A percentile compares a stretch with the other conserved stretches of the same genome.
Conservation (phyloP, 2,113 vertebrate species). For the Carollia perspicillata region DNA sequence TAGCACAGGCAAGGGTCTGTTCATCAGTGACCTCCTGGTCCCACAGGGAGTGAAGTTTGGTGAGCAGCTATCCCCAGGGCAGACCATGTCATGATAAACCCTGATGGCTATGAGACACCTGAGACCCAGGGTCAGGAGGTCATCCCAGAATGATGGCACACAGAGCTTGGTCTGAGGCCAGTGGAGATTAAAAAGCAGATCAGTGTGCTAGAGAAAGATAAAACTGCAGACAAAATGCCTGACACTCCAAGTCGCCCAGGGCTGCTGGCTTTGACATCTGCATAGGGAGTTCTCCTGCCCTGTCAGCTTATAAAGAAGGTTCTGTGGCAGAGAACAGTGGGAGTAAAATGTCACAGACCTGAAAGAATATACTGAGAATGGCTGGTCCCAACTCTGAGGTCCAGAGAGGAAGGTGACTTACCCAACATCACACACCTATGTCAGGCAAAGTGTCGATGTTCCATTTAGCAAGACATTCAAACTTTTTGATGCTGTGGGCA, state of each 20-base stretch:
- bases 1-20: neutral
- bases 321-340: neutral
- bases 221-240: fast-evolving
- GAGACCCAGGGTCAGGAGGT: neutral
- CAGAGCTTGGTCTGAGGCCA: neutral
- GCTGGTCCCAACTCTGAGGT: neutral
- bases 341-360: neutral
- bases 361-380: neutral
- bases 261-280: neutral
- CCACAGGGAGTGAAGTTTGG: neutral
- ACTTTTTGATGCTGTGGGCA: fast-evolving
- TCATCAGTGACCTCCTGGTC: neutral
- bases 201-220: neutral
- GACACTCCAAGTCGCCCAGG: neutral
- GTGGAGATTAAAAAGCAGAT: neutral
- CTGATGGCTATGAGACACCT: neutral
- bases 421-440: fast-evolving
- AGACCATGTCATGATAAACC: neutral
- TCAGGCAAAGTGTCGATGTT: neutral
- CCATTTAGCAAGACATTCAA: fast-evolving
- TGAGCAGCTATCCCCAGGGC: neutral
- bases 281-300: neutral
- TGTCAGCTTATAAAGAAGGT: no score
- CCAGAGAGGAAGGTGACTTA: neutral
- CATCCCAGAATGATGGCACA: neutral